Evolutionary conservation across 2,888 invertebrate genomes (phyloP), one percentile per base, ranked within the genome.

Genomic region (Scaptodrosophila latifasciaeformis): DNA sequence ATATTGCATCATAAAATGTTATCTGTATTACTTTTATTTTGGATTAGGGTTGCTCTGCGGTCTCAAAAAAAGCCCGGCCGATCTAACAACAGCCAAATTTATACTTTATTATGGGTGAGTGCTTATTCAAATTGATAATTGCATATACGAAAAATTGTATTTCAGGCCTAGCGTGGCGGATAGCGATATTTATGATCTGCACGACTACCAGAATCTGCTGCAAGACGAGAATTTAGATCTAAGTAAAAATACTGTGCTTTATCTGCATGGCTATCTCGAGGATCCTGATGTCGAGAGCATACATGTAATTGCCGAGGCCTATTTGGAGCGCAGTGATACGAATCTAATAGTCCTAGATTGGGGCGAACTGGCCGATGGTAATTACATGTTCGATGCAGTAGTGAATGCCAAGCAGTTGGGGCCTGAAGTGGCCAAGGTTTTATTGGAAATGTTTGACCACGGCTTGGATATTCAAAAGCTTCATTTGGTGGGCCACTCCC

Each of bases 181-280:
- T 56, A 69, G 76, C 45, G 66, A 67, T 42, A 78, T 79, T 24
- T 86, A 77, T 44, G 78, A 77, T 49, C 49, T 86, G 15, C 53
- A 77, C 31, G 78, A 85, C 46, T 79, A 67, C 2, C 54, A 72
- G 31, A 67, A 62, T 10, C 53, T 86, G 9, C 51, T 84, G 15
- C 64, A 72, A 10, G 78, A 83, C 56, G 60, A 71, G 24, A 68
- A 81, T 54, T 82, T 84, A 59, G 86, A 89, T 54, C 60, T 74
- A 44, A 86, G 81, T 30, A 87, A 86, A 49, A 88, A 88, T 10
- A 90, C 90, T 0, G 88, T 90, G 1, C 67, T 90, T 1, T 90
- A 90, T 81, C 82, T 89, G 24, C 90, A 90, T 74, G 90, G 90
- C 1, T 90, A 90, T 70, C 86, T 89, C 59, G 90, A 90, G 71